A percentile compares a stretch with the other conserved stretches of the same genome.
Evolutionary conservation across 1,140 invertebrate species (phyloP).

Genomic region (silkworm (Bombyx mori)): ASM3026992v2 NC_085131.1:14307501-14308000

Average conservation of each 20-base stretch:
- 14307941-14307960: background rate
- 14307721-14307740: constrained; percentile 75
- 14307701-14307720: no score
- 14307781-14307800: no score
- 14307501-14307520: no score
- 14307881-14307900: constrained; percentile 67
- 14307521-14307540: no score
- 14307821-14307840: constrained; percentile 74
- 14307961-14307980: constrained; percentile 13
- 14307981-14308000: constrained; percentile 74
- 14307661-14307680: constrained; percentile 65
- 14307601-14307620: no score
- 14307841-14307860: constrained; percentile 53
- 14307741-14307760: constrained; percentile 74
- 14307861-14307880: no score
- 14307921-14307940: constrained; percentile 21
- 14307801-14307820: constrained; percentile 71
- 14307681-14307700: no score
- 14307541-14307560: constrained; percentile 67
- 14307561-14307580: constrained; percentile 76
- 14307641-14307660: constrained; percentile 76
- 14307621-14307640: constrained; percentile 32
- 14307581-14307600: constrained; percentile 37
- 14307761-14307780: no score
- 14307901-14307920: constrained; percentile 31